Conservation (phyloP, 2,113 vertebrate genomes). For the Cyprinus carpio region DNA sequence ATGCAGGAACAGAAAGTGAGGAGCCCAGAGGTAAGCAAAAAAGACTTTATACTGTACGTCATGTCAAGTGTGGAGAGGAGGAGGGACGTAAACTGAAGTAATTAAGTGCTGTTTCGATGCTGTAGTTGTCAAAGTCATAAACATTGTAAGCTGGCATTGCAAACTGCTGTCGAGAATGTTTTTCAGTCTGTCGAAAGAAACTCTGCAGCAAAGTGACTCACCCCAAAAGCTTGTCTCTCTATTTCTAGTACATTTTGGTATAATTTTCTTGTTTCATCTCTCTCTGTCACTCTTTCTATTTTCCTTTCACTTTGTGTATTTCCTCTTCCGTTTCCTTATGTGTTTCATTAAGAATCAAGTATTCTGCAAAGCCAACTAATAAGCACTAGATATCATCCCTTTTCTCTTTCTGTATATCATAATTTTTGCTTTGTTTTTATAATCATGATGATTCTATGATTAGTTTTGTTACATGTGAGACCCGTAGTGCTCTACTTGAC, state of each 20-base stretch:
- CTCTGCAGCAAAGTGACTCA: constrained; percentile 60
- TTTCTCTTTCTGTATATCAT: constrained; percentile 17
- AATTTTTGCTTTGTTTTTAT: constrained; percentile 2
- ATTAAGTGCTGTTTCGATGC: constrained; percentile 8
- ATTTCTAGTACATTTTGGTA: constrained; percentile 13
- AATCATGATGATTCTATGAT: constrained; percentile 5
- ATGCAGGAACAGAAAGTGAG: constrained; percentile 70
- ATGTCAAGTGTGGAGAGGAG: constrained; percentile 15
- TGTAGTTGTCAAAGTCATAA: constrained; percentile 26
- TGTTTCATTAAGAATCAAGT: not conserved
- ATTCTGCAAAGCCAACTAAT: not conserved
- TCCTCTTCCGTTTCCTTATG: constrained; percentile 20
- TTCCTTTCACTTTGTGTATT: constrained; percentile 7
- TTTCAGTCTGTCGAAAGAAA: not conserved
- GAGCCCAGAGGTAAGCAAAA: constrained; percentile 70
- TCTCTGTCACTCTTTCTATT: constrained; percentile 17
- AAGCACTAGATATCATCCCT: not conserved
- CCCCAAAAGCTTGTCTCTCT: constrained; percentile 15
- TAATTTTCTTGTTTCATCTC: not conserved
- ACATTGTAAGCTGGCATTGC: not conserved
- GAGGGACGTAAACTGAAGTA: not conserved
- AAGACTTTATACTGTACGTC: constrained; percentile 31
- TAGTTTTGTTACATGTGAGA: not conserved
- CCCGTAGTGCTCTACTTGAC: not conserved
- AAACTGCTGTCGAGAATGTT: constrained; percentile 7